Percentiles rank a stretch among this genome's conserved stretches.
These are phyloP conservation scores for Megalurothrips usitatus DNA, from an alignment of 2,888 invertebrate genomes.

Conservation along the genomic window DNA sequence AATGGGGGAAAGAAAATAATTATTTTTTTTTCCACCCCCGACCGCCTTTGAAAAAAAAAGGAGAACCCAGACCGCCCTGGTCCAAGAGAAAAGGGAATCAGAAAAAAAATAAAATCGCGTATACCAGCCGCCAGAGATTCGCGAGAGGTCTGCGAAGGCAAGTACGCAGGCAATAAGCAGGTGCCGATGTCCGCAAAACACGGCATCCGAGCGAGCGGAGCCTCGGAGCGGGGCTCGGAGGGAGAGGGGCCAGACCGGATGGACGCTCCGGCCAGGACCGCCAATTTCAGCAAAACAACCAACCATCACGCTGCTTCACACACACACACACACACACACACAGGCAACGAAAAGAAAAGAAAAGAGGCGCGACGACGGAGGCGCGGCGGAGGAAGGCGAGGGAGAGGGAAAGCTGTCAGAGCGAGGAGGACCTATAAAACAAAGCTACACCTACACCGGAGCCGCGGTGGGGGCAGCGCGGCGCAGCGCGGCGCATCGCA, in stretches of 20 bases:
- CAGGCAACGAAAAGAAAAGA: not conserved
- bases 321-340: not conserved
- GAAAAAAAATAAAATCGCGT: too few species aligned
- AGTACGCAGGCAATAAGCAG: not conserved
- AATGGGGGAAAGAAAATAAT: too few species aligned
- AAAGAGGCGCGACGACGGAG: not conserved
- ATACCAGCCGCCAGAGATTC: too few species aligned
- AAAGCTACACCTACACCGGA: constrained; percentile 22
- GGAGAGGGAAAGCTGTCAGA: not conserved
- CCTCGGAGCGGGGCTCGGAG: too few species aligned
- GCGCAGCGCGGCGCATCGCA: not conserved
- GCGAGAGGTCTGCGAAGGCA: too few species aligned
- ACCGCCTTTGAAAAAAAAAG: too few species aligned
- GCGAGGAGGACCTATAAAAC: constrained; percentile 11
- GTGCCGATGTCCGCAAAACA: constrained; percentile 2
- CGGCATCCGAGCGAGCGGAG: not conserved
- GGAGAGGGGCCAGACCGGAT: not conserved
- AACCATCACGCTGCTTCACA: constrained; percentile 11
- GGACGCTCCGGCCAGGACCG: not conserved
- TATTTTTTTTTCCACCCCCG: too few species aligned
- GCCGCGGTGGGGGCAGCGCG: not conserved
- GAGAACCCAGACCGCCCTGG: too few species aligned
- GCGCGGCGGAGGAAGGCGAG: not conserved
- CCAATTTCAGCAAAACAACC: constrained; percentile 20
- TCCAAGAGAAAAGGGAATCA: too few species aligned